phyloP scores from a whole-genome alignment of 2,888 invertebrate species.

The Synergus laeviventris region DNA sequence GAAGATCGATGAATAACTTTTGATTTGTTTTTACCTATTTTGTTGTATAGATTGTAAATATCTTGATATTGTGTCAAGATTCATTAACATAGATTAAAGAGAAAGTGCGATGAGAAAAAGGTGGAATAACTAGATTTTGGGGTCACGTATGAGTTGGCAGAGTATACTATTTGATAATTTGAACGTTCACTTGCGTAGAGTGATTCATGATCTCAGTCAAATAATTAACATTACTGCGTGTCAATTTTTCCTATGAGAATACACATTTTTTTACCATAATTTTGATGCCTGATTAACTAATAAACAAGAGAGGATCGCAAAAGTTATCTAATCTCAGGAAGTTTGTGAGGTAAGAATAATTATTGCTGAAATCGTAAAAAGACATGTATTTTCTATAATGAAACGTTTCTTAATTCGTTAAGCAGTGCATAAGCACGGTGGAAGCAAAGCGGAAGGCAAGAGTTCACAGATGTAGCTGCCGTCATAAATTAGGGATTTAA shows the following conservation, averaged over 20 bases:
- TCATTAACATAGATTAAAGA: constrained; percentile 34
- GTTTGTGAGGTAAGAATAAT: constrained; percentile 1
- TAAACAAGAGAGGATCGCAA: neutral
- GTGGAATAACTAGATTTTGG: constrained; percentile 28
- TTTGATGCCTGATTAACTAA: neutral
- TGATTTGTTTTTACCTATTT: no score
- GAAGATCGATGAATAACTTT: no score
- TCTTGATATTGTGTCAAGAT: neutral
- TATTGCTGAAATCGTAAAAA: constrained; percentile 27
- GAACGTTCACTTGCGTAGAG: constrained; percentile 10
- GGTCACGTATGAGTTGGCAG: constrained; percentile 17
- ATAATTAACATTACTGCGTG: neutral
- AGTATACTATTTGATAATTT: constrained; percentile 30
- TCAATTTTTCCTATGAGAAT: neutral
- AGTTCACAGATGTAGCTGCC: constrained; percentile 27
- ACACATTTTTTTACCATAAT: neutral
- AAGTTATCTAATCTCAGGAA: constrained; percentile 28
- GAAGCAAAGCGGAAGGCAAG: constrained; percentile 17
- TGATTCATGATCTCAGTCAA: neutral
- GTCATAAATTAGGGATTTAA: constrained; percentile 32
- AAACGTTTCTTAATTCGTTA: constrained; percentile 25
- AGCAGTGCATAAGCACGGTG: constrained; percentile 4
- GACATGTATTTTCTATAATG: constrained; percentile 5
- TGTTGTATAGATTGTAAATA: no score
- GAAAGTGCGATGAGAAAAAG: constrained; percentile 33